These are phyloP conservation scores for Calcarius lapponicus DNA, from an alignment of 2,797 vertebrate species.

Conservation along the genomic window DNA sequence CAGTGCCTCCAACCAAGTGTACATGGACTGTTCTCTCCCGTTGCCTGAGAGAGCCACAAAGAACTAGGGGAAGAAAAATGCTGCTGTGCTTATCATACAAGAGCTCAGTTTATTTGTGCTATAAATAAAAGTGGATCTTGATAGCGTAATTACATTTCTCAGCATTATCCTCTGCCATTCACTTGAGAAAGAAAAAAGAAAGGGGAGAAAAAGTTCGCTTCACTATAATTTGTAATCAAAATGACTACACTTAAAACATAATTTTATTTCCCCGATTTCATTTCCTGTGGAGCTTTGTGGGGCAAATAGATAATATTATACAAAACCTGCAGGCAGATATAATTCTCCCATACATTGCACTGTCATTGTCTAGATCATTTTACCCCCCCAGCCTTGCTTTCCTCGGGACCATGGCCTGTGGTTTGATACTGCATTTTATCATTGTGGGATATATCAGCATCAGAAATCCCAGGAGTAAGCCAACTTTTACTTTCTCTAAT, in stretches of 20 bases:
- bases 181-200: slow-evolving; percentile 48
- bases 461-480: neutral
- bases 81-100: slow-evolving; percentile 30
- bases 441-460: neutral
- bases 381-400: neutral
- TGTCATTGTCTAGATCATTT: neutral
- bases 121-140: slow-evolving; percentile 70
- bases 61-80: slow-evolving; percentile 6
- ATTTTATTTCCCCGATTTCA: slow-evolving; percentile 70
- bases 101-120: slow-evolving; percentile 65
- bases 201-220: slow-evolving; percentile 22
- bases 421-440: neutral
- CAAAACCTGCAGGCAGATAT: neutral
- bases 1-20: neutral
- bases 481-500: neutral
- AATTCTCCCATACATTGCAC: neutral
- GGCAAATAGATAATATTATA: slow-evolving; percentile 41
- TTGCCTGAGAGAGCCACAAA: neutral
- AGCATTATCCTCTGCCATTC: slow-evolving; percentile 62
- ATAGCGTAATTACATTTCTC: slow-evolving; percentile 65
- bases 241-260: slow-evolving; percentile 65
- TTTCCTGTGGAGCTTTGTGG: slow-evolving; percentile 52
- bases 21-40: neutral
- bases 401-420: neutral
- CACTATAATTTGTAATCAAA: slow-evolving; percentile 68